phyloP scores from a whole-genome alignment of 2,113 vertebrate genomes.

The Isichthys henryi region DNA sequence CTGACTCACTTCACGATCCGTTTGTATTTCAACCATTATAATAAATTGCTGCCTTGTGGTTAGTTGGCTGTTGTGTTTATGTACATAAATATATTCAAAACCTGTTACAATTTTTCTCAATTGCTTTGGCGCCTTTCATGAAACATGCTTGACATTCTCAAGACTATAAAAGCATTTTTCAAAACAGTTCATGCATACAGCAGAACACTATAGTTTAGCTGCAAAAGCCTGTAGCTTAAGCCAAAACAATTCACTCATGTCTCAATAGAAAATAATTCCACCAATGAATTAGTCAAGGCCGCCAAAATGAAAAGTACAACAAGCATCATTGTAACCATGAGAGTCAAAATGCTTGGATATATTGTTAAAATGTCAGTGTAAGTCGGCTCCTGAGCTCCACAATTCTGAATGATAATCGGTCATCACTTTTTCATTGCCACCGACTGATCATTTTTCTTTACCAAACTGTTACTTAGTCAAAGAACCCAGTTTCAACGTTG shows the following conservation, averaged over 20 bases:
- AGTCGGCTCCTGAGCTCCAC: not conserved
- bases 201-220: not conserved
- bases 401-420: not conserved
- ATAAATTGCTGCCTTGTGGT: not conserved
- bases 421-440: not conserved
- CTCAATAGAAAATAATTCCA: not conserved
- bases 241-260: not conserved
- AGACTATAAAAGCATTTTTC: not conserved
- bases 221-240: too few relatives aligned
- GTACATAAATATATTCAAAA: not conserved
- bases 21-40: not conserved
- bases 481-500: too few relatives aligned
- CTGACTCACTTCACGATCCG: not conserved
- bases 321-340: too few relatives aligned
- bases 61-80: not conserved
- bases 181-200: not conserved
- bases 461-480: too few relatives aligned
- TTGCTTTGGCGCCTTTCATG: not conserved
- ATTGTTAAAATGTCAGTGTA: too few relatives aligned
- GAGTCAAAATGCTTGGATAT: too few relatives aligned
- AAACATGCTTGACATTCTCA: not conserved
- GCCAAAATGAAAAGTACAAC: too few relatives aligned
- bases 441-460: not conserved
- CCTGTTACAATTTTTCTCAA: not conserved
- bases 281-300: too few relatives aligned